A percentile compares a stretch with the other conserved stretches of the same genome.
Evolutionary conservation across 1,140 invertebrate genomes (phyloP).

Genomic region (Calliopsis andreniformis): DNA sequence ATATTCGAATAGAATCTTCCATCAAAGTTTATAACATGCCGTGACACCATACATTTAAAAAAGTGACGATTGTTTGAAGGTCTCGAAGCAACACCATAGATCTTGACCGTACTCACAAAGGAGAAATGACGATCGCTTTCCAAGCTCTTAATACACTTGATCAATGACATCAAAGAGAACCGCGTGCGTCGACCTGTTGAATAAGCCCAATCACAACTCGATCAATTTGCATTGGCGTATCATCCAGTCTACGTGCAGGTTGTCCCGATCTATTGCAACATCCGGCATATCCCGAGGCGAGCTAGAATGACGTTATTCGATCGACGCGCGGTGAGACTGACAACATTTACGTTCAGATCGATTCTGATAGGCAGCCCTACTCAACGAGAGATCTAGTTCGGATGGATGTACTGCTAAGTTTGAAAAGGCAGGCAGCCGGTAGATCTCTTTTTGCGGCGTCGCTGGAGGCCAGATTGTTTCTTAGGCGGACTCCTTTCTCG

Average conservation of each 20-base stretch:
- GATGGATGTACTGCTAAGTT: constrained; percentile 47
- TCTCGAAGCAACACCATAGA: too few relatives aligned
- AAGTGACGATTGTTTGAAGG: too few relatives aligned
- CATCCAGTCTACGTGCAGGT: neutral
- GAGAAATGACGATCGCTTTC: constrained; percentile 24
- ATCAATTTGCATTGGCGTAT: constrained; percentile 54
- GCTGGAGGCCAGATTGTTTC: constrained; percentile 13
- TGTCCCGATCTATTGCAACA: neutral
- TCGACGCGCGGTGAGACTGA: constrained; percentile 12
- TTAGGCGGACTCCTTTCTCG: neutral
- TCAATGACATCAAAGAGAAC: constrained; percentile 46
- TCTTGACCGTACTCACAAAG: neutral
- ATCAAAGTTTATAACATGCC: too few relatives aligned
- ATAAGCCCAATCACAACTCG: constrained; percentile 36
- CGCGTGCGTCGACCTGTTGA: constrained; percentile 40
- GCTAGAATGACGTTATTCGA: neutral
- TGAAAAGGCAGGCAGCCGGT: constrained; percentile 1
- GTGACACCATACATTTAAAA: too few relatives aligned
- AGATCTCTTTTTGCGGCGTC: constrained; percentile 5
- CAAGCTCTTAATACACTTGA: constrained; percentile 22
- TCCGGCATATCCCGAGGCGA: neutral
- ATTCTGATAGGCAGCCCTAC: constrained; percentile 34
- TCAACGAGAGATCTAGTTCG: constrained; percentile 40
- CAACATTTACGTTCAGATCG: constrained; percentile 30
- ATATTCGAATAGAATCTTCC: too few relatives aligned